Base-by-base conservation (phyloP, 2,113 vertebrate genomes). In the Limnothrissa miodon region DNA sequence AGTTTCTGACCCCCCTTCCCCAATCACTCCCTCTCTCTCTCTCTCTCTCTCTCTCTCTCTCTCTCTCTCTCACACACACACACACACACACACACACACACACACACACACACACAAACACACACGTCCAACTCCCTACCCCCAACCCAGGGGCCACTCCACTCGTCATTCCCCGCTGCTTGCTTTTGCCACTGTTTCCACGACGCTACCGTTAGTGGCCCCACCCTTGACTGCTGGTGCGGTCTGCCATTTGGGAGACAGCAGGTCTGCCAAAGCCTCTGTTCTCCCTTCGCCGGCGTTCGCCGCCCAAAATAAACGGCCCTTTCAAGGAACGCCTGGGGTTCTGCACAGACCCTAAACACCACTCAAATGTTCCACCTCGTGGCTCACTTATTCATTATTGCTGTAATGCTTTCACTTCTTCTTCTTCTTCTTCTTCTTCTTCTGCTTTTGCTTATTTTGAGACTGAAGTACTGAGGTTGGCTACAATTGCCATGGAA, bases 171-270 rank as follows among this genome's bases (percentile, higher is more conserved):
- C 29, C 33, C 29, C 10, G 4, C 51, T 56, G 51, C 78, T 78
- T 17, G 82, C 86, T 87, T 83, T 53, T 46, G 51, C 79, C 83
- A 86, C 45, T 44, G 39, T 93, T 92, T 89, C 88, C 89, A 89
- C 80, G 86, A 83, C 79, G 87, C 90, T 91, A 87, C 90, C 0
- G 87, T 91, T 81, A 80, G 85, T 86, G 90, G 66, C 87, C 86
- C 89, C 84, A 62, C 36, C 82, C 80, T 13, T 39, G 19, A 81
- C 74, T 79, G 45, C 83, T 36, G 44, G 33, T 79, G 87, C 82
- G 15, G 66, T 74, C 33, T 36, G 66, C 83, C 79, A 46, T 85
- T 88, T 42, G 51, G 84, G 80, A 87, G 82, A 85, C 44, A 45
- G 79, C 39, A 46, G 39, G 45, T 80, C 74, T 42, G 29, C 42